Base-by-base conservation (phyloP, 2,888 invertebrate species). In the Protodeltote pygarga region DNA sequence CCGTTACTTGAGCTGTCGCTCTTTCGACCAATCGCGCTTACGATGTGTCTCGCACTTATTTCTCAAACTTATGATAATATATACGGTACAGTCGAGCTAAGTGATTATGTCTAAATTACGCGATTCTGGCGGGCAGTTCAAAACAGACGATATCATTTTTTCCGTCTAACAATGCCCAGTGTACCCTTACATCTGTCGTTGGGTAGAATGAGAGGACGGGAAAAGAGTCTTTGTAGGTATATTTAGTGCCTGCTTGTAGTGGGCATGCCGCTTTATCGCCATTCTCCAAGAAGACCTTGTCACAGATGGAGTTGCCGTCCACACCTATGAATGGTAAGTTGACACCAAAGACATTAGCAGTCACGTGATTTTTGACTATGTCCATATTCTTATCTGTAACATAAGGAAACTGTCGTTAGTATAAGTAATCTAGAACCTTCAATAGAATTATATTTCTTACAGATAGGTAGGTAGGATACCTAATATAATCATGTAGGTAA, bases 251-350 rank as follows among this genome's bases (percentile, higher is more conserved):
- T 3, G 94, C 93, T 67, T 94, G 93, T 29, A 97, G 83, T 0
- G 96, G 95, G 54, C 97, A 97, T 1, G 92, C 79, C 1, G 92
- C 93, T 70, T 94, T 93, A 38, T 87, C 89, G 0, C 94, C 95
- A 49, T 93, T 92, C 42, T 85, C 85, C 0, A 77, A 79, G 58
- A 82, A 94, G 32, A 97, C 83, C 61, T 94, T 93, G 13, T 92
- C 87, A 70, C 97, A 97, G 17, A 96, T 94, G 35, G 93, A 92
- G 14, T 85, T 89, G 6, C 95, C 95, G 75, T 97, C 95, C 8
- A 96, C 95, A 5, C 97, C 97, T 5, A 96, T 74, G 77, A 96
- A 97, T 0, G 97, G 97, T 35, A 97, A 72, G 0, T 93, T 89
- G 0, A 96, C 74, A 0, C 94, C 94, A 1, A 93, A 75, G 10